phyloP scores from a whole-genome alignment of 2,888 invertebrate species.

The Amorpha juglandis region DNA sequence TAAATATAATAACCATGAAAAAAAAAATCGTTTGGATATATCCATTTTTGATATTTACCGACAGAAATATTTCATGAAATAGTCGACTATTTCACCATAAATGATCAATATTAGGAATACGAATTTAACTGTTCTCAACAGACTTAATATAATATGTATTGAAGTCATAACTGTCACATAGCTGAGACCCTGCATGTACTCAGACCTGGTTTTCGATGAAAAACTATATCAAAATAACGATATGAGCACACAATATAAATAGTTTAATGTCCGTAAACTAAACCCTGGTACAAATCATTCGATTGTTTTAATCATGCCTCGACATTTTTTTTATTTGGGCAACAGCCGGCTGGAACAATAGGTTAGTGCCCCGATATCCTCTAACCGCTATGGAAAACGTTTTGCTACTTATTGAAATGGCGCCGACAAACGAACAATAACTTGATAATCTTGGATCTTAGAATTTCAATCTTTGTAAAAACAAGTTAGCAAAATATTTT shows the following conservation, averaged over 20 bases:
- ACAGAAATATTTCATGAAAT: too few relatives aligned
- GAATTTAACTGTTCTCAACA: too few relatives aligned
- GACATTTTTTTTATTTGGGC: not conserved
- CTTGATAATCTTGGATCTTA: not conserved
- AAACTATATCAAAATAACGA: not conserved
- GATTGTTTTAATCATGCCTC: not conserved
- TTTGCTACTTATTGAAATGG: conserved; percentile 29
- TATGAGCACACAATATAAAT: not conserved
- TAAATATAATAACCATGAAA: too few relatives aligned
- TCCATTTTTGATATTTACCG: too few relatives aligned
- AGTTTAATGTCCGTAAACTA: not conserved
- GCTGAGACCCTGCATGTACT: too few relatives aligned
- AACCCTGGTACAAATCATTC: not conserved
- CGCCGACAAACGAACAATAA: conserved; percentile 35
- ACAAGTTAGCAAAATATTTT: not conserved
- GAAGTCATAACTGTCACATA: too few relatives aligned
- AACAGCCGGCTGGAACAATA: not conserved
- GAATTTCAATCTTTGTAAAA: not conserved
- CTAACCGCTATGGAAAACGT: conserved; percentile 7
- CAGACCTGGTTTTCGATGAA: too few relatives aligned
- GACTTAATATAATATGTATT: too few relatives aligned
- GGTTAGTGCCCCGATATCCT: conserved; percentile 24
- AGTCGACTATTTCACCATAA: too few relatives aligned
- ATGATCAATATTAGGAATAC: too few relatives aligned
- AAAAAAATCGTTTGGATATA: too few relatives aligned